Evolutionary conservation across 2,888 invertebrate species (phyloP), one percentile per base, ranked within the genome.

Genomic region (Eledona agricola): DNA sequence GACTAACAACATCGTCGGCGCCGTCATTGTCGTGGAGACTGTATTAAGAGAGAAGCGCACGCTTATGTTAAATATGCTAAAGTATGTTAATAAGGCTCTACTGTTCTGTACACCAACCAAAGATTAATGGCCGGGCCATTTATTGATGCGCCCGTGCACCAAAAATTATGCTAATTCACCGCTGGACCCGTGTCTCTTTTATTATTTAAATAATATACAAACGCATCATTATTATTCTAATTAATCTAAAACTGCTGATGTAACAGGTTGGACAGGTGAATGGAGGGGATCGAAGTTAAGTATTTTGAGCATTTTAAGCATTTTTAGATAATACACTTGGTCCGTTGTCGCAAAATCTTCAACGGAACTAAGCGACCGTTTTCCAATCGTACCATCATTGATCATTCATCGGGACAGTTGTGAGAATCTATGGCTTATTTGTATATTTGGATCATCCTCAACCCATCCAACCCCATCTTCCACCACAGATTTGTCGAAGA

Each of bases 41-140:
- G 65, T 51, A 65, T 67, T 64, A 67, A 62, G 59, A 60, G 62
- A 59, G 59, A 62, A 55, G 59, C 65, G 67, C 70, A 70, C 68
- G 70, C 67, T 67, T 69, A 70, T 67, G 70, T 37, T 54, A 51
- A 50, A 45, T 55, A 55, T 55, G 55, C 70, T 68, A 70, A 70
- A 69, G 65, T 70, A 70, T 70, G 70, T 67, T 70, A 70, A 70
- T 70, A 61, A 66, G 65, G 57, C 55, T 65, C 59, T 63, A 65
- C 66, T 63, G 63, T 55, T 43, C 50, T 54, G 43, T 54, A 50
- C 45, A 50, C 50, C 51, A 17, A 23, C 49, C 37, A 32, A 60
- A 63, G 69, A 69, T 69, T 69, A 67, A 67, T 67, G 65, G 65
- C 60, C 63, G 64, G 23, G 37, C 49, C 49, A 54, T 43, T 54